A percentile compares a stretch with the other conserved stretches of the same genome.
These are phyloP conservation scores for Vollenhovia emeryi DNA, from an alignment of 1,140 invertebrate genomes.

Conservation along the genomic window DNA sequence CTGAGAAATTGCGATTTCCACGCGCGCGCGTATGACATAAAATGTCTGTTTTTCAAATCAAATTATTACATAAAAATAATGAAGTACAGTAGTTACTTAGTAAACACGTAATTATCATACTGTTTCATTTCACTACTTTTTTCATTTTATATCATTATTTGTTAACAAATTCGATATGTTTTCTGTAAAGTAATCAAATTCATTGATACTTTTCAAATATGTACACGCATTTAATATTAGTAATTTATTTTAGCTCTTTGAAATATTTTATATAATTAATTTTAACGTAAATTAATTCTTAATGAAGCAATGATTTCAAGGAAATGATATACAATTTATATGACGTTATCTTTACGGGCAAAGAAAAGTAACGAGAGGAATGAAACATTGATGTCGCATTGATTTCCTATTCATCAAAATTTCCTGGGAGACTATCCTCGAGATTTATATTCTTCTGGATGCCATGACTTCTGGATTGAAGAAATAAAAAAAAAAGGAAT, in stretches of 20 bases:
- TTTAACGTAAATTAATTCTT: neutral
- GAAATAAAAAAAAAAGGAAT: slow-evolving; percentile 12
- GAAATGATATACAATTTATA: neutral
- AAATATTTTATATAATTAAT: no score
- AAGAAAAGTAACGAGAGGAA: neutral
- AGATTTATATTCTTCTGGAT: neutral
- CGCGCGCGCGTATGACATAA: neutral
- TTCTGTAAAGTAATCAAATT: neutral
- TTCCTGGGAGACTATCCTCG: neutral
- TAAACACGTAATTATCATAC: neutral
- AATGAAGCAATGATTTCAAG: neutral
- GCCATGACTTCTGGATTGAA: neutral
- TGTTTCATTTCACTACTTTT: neutral
- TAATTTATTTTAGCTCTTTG: neutral
- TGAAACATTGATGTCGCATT: neutral
- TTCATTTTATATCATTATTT: slow-evolving; percentile 4
- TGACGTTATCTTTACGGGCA: neutral
- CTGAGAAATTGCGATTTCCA: neutral
- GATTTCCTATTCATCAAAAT: neutral
- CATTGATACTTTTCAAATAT: neutral
- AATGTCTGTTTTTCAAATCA: neutral
- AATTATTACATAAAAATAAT: neutral
- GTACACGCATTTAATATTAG: neutral
- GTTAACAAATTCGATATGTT: neutral
- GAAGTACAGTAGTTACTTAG: neutral